Percentiles rank a stretch among this genome's conserved stretches.
These are phyloP conservation scores for Typhlichthys subterraneus DNA, from an alignment of 2,797 vertebrate genomes.

Conservation along the genomic window DNA sequence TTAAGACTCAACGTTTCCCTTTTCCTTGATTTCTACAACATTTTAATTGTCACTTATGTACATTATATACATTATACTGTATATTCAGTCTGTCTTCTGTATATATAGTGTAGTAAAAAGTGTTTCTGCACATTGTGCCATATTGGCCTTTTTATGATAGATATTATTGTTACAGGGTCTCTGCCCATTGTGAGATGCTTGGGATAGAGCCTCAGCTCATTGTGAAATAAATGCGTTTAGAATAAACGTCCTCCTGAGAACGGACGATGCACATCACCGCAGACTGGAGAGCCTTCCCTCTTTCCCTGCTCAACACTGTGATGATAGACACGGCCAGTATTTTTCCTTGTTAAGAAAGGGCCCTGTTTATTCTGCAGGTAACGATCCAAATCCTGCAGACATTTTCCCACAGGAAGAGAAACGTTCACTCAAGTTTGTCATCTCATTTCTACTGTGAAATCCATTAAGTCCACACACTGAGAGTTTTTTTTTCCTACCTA, in stretches of 20 bases:
- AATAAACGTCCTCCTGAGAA: conserved; percentile 72
- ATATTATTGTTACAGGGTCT: conserved; percentile 48
- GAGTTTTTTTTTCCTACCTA: conserved; percentile 44
- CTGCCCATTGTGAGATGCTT: conserved; percentile 43
- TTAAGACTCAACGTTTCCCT: conserved; percentile 3
- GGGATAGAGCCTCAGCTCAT: conserved; percentile 41
- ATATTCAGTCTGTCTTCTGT: no score
- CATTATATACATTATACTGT: not conserved
- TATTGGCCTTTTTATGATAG: conserved; percentile 40
- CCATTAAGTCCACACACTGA: conserved; percentile 74
- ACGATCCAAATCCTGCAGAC: conserved; percentile 79
- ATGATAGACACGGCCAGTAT: conserved; percentile 77
- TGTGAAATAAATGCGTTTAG: conserved; percentile 63
- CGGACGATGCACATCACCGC: conserved; percentile 68
- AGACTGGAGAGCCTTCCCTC: conserved; percentile 57
- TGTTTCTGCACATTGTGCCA: conserved; percentile 9
- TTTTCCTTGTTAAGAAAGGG: conserved; percentile 76
- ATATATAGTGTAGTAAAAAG: not conserved
- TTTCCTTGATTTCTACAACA: no score
- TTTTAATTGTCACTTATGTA: no score
- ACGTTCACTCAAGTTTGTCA: conserved; percentile 79
- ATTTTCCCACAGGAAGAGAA: conserved; percentile 79
- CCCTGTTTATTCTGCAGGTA: conserved; percentile 81
- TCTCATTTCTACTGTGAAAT: conserved; percentile 82
- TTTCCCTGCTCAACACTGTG: conserved; percentile 57